phyloP scores from a whole-genome alignment of 1,140 invertebrate genomes.

The Macrosteles quadrilineatus region DNA sequence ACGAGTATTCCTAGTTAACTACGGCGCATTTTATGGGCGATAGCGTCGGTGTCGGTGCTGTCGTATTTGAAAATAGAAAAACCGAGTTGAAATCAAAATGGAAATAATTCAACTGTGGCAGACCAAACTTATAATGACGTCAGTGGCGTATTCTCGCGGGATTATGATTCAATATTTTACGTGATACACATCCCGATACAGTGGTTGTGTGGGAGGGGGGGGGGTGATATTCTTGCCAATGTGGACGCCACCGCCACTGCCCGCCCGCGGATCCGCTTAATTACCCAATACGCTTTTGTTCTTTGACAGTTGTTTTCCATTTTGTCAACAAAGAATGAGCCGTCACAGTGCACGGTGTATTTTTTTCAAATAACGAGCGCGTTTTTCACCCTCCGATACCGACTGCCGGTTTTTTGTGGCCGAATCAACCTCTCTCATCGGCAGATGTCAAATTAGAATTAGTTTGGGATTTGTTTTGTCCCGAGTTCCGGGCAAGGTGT shows the following conservation, averaged over 20 bases:
- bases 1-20: too few relatives aligned
- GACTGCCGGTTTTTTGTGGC: constrained; percentile 11
- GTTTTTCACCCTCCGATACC: not conserved
- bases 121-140: constrained; percentile 18
- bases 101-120: too few relatives aligned
- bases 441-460: constrained; percentile 21
- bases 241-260: not conserved
- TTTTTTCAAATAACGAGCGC: constrained; percentile 21
- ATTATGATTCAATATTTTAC: constrained; percentile 25
- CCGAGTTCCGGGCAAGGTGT: constrained; percentile 7
- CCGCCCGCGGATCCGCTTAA: constrained; percentile 3
- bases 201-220: not conserved
- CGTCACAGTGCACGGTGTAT: constrained; percentile 15
- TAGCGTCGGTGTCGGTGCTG: too few relatives aligned
- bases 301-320: constrained; percentile 26
- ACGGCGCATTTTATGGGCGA: too few relatives aligned
- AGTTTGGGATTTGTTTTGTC: constrained; percentile 22
- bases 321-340: constrained; percentile 20
- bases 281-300: constrained; percentile 25
- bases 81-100: too few relatives aligned
- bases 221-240: constrained; percentile 21
- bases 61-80: too few relatives aligned
- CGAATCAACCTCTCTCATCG: constrained; percentile 1
- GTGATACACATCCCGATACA: not conserved
- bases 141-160: not conserved